These are phyloP conservation scores for Drosophila fungiperda DNA, from an alignment of 2,888 invertebrate species.

Conservation along the genomic window DNA sequence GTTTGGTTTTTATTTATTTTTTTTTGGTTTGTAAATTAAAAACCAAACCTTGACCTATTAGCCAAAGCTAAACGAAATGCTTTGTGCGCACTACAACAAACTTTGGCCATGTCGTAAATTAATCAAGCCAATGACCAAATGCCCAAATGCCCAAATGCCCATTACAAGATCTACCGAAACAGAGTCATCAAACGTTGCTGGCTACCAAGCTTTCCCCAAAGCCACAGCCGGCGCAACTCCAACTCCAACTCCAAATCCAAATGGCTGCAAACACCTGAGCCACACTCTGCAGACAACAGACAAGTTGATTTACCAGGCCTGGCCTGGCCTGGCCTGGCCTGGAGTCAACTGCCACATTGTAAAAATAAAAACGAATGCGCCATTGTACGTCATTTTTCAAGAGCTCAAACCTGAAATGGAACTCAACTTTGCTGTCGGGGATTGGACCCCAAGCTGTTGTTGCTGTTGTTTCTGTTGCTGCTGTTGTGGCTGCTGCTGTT, in stretches of 20 bases:
- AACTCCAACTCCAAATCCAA: slow-evolving; percentile 17
- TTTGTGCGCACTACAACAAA: slow-evolving; percentile 47
- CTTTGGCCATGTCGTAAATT: slow-evolving; percentile 72
- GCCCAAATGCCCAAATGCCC: slow-evolving; percentile 36
- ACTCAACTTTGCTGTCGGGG: slow-evolving; percentile 49
- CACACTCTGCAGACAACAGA: slow-evolving; percentile 60
- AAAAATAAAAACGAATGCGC: slow-evolving; percentile 41
- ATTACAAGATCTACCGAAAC: slow-evolving; percentile 61
- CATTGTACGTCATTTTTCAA: slow-evolving; percentile 77
- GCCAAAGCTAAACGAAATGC: slow-evolving; percentile 61
- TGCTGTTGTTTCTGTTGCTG: not conserved
- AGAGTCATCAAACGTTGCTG: slow-evolving; percentile 70
- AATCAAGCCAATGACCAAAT: slow-evolving; percentile 61
- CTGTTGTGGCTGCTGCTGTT: slow-evolving; percentile 1
- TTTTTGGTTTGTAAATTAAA: slow-evolving; percentile 5
- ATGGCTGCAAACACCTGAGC: slow-evolving; percentile 60
- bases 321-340: slow-evolving; percentile 43
- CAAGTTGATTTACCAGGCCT: slow-evolving; percentile 75
- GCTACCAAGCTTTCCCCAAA: slow-evolving; percentile 40
- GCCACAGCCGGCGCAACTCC: slow-evolving; percentile 7
- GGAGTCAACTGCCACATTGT: slow-evolving; percentile 12
- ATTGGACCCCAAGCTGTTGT: slow-evolving; percentile 31
- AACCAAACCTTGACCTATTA: slow-evolving; percentile 69
- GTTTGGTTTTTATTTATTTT: slow-evolving; percentile 11
- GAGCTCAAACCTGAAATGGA: slow-evolving; percentile 73